phyloP scores from a whole-genome alignment of 2,888 invertebrate species.

The Eupsilia transversa region DNA sequence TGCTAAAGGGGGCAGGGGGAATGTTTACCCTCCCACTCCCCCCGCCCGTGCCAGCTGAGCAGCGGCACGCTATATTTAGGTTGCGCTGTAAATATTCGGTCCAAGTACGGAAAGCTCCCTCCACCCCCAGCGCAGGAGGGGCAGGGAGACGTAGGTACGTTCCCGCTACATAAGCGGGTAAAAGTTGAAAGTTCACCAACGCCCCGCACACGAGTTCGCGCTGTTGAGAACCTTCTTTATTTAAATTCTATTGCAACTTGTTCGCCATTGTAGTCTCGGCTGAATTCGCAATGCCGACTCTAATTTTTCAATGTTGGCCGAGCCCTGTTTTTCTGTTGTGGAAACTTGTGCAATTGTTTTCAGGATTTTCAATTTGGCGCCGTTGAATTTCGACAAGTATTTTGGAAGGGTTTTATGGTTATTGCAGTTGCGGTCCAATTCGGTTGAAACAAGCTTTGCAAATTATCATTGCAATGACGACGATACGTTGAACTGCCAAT shows the following conservation, averaged over 20 bases:
- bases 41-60: constrained; percentile 88
- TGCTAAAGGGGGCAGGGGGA: constrained; percentile 73
- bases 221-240: constrained; percentile 88
- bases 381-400: constrained; percentile 75
- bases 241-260: constrained; percentile 91
- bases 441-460: constrained; percentile 78
- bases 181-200: constrained; percentile 90
- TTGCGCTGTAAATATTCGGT: constrained; percentile 90
- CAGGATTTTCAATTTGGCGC: constrained; percentile 76
- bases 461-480: constrained; percentile 76
- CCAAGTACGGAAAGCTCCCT: constrained; percentile 86
- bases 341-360: constrained; percentile 79
- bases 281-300: constrained; percentile 83
- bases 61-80: constrained; percentile 90
- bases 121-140: constrained; percentile 68
- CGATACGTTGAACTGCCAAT: constrained; percentile 70
- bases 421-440: constrained; percentile 81
- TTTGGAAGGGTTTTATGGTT: constrained; percentile 76
- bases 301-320: constrained; percentile 84
- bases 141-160: constrained; percentile 69
- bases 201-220: constrained; percentile 85
- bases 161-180: constrained; percentile 85
- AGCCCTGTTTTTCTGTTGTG: constrained; percentile 72
- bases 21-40: constrained; percentile 86
- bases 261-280: constrained; percentile 86